Percentiles rank a stretch among this genome's conserved stretches.
phyloP scores from a whole-genome alignment of 2,888 invertebrate species.

The Leucozona laternaria region DNA sequence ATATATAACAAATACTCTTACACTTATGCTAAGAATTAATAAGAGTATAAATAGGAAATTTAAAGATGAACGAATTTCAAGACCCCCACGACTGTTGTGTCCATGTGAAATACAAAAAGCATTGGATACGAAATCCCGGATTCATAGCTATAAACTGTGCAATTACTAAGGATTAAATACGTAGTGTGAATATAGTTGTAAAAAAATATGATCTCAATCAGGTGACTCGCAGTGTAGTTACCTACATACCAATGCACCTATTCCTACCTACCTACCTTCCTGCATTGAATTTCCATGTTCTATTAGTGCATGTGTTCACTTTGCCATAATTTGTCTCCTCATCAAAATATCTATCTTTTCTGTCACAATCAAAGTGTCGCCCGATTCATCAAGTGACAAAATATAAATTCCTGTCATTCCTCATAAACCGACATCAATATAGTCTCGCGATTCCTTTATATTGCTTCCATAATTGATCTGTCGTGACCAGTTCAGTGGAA shows the following conservation, averaged over 20 bases:
- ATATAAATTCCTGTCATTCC: slow-evolving; percentile 65
- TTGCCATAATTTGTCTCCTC: background rate
- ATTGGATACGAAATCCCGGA: too few species aligned
- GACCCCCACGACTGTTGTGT: too few species aligned
- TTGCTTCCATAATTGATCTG: slow-evolving; percentile 68
- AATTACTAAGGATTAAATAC: too few species aligned
- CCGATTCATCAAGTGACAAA: slow-evolving; percentile 55
- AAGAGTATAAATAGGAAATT: too few species aligned
- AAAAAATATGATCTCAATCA: background rate
- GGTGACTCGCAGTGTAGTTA: background rate
- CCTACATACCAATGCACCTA: background rate
- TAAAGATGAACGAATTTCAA: too few species aligned
- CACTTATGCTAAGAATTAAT: too few species aligned
- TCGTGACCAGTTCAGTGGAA: slow-evolving; percentile 67
- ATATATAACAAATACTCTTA: too few species aligned
- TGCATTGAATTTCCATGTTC: background rate
- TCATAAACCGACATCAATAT: slow-evolving; percentile 41
- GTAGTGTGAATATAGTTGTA: too few species aligned
- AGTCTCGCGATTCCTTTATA: slow-evolving; percentile 47
- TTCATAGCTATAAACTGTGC: too few species aligned
- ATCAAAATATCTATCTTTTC: slow-evolving; percentile 33
- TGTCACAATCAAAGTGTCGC: slow-evolving; percentile 65
- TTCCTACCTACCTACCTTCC: too few species aligned
- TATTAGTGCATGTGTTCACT: background rate
- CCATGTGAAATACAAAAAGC: too few species aligned